Evolutionary conservation across 2,888 invertebrate genomes (phyloP).

Genomic region (Xanthorhoe spadicearia): DNA sequence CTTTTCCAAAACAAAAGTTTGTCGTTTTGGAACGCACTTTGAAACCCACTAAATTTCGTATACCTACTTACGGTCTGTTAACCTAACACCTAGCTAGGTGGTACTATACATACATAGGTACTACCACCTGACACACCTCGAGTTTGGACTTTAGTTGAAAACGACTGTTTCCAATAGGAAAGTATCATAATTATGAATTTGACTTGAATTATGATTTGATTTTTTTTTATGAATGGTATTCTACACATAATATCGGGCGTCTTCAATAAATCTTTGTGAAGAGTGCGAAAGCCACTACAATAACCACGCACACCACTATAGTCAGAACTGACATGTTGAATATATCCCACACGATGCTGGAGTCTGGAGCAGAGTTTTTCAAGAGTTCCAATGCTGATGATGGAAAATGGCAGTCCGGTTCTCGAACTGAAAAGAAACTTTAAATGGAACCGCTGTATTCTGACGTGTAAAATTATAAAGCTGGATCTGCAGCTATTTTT

Average conservation of each 20-base stretch:
- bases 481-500: background rate
- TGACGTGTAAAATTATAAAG: background rate
- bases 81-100: too few species aligned
- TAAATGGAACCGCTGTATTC: too few species aligned
- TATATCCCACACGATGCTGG: constrained; percentile 48
- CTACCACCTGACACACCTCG: too few species aligned
- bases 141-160: too few species aligned
- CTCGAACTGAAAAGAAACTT: constrained; percentile 23
- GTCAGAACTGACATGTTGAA: constrained; percentile 53
- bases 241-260: background rate
- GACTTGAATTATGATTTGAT: too few species aligned
- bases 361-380: constrained; percentile 48
- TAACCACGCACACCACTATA: constrained; percentile 45
- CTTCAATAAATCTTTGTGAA: constrained; percentile 52
- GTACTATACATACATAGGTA: too few species aligned
- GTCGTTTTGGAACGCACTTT: too few species aligned
- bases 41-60: too few species aligned
- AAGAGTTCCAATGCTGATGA: background rate
- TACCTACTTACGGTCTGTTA: too few species aligned
- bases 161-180: too few species aligned
- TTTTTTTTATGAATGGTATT: too few species aligned
- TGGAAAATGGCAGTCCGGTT: background rate
- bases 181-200: too few species aligned
- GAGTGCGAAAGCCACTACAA: constrained; percentile 49
- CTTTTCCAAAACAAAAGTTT: background rate